Evolutionary conservation across 2,888 invertebrate species (phyloP), one percentile per base, ranked within the genome.

Genomic region (Clanis bilineata): DNA sequence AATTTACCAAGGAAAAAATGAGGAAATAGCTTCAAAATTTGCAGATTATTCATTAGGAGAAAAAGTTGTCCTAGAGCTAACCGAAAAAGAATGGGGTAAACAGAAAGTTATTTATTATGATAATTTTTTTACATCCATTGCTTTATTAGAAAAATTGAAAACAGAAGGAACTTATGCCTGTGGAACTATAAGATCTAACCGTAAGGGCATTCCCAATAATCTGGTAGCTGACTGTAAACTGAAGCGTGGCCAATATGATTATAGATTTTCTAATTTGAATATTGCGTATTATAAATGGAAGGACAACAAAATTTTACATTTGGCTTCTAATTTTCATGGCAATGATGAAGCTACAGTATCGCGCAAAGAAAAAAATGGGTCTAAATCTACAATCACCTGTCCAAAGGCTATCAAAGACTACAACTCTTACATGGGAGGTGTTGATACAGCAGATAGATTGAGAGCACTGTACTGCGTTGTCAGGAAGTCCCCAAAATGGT

Each of bases 401-500:
- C n/a, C n/a, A n/a, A n/a, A n/a, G n/a, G n/a, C n/a, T n/a, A n/a
- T n/a, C n/a, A n/a, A n/a, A n/a, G n/a, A n/a, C n/a, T n/a, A n/a
- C n/a, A n/a, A n/a, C n/a, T n/a, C n/a, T n/a, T n/a, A n/a, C n/a
- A n/a, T n/a, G n/a, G n/a, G n/a, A n/a, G n/a, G n/a, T n/a, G n/a
- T n/a, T n/a, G n/a, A n/a, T n/a, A n/a, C n/a, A n/a, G n/a, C n/a
- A n/a, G n/a, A n/a, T n/a, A n/a, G n/a, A n/a, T n/a, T n/a, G 63
- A 76, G 73, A 69, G 72, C 74, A 23, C 64, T 68, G 21, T 78
- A 76, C 66, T 70, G 68, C 64, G 64, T 77, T 45, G 73, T 72
- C 61, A 67, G 73, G 59, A 80, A 77, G 62, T 77, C 73, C 56
- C 70, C 70, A 43, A 74, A 79, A 68, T 79, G 76, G 76, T 78